phyloP scores from a whole-genome alignment of 1,140 invertebrate species.

The Microplitis mediator region DNA sequence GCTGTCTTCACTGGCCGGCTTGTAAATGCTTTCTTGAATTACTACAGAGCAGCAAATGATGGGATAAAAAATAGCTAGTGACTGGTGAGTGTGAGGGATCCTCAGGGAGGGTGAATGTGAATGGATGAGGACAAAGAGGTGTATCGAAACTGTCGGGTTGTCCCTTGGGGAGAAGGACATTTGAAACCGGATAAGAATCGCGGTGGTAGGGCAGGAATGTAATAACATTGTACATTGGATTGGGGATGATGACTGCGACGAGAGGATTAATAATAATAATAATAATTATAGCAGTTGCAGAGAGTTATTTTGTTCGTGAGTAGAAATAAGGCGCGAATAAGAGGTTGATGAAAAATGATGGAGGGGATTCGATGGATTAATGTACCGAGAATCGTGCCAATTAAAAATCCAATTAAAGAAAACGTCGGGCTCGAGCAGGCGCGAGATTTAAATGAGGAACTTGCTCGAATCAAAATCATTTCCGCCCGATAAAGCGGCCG shows the following conservation, averaged over 20 bases:
- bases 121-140: neutral
- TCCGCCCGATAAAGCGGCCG: slow-evolving; percentile 58
- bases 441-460: slow-evolving; percentile 53
- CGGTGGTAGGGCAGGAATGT: slow-evolving; percentile 14
- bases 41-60: neutral
- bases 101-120: neutral
- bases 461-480: slow-evolving; percentile 58
- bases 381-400: slow-evolving; percentile 58
- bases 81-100: slow-evolving; percentile 7
- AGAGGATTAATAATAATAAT: slow-evolving; percentile 36
- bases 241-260: slow-evolving; percentile 12
- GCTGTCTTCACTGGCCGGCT: no score
- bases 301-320: slow-evolving; percentile 27
- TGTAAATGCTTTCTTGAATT: no score
- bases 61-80: neutral
- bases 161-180: slow-evolving; percentile 19
- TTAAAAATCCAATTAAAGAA: slow-evolving; percentile 63
- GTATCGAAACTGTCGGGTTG: slow-evolving; percentile 8
- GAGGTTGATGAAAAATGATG: slow-evolving; percentile 4
- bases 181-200: slow-evolving; percentile 22
- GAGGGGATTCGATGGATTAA: slow-evolving; percentile 45
- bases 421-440: slow-evolving; percentile 34
- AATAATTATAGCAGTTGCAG: neutral
- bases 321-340: slow-evolving; percentile 12
- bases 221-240: slow-evolving; percentile 26